Evolutionary conservation across 2,888 invertebrate species (phyloP).

Genomic region (Drosophila conformis): DNA sequence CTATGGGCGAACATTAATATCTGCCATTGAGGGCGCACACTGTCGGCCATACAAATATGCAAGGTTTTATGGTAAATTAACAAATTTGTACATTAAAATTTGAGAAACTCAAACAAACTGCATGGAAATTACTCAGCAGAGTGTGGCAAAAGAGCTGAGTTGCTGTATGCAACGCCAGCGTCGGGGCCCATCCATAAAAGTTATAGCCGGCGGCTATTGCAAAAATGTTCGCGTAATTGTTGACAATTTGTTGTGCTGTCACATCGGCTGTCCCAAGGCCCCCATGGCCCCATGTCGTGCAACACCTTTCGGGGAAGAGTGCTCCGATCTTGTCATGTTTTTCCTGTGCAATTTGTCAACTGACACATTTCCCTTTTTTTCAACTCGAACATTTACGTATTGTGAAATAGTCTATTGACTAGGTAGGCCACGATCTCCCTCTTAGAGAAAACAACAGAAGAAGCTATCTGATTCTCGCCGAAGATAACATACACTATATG

Average conservation of each 20-base stretch:
- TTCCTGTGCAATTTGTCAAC: conserved; percentile 84
- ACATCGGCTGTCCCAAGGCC: conserved; percentile 26
- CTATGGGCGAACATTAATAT: conserved; percentile 80
- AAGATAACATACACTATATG: not conserved
- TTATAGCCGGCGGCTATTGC: conserved; percentile 58
- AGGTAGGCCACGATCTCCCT: conserved; percentile 9
- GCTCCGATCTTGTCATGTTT: conserved; percentile 82
- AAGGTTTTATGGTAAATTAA: conserved; percentile 85
- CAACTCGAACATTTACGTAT: conserved; percentile 46
- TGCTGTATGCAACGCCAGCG: conserved; percentile 4
- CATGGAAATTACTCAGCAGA: conserved; percentile 76
- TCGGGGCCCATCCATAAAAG: conserved; percentile 38
- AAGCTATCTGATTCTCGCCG: not conserved
- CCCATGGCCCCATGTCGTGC: conserved; percentile 58
- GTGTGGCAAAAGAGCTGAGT: conserved; percentile 9
- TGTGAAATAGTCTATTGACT: conserved; percentile 57
- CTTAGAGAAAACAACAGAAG: not conserved
- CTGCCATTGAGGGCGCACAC: conserved; percentile 67
- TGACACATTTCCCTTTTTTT: conserved; percentile 61
- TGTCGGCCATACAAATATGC: conserved; percentile 80
- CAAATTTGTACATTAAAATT: conserved; percentile 85
- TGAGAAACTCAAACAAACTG: conserved; percentile 77
- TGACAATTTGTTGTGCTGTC: conserved; percentile 80
- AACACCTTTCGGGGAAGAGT: conserved; percentile 70
- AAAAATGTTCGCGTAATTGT: conserved; percentile 79